These are phyloP conservation scores for Taenaris catops DNA, from an alignment of 2,888 invertebrate species.

Conservation along the genomic window DNA sequence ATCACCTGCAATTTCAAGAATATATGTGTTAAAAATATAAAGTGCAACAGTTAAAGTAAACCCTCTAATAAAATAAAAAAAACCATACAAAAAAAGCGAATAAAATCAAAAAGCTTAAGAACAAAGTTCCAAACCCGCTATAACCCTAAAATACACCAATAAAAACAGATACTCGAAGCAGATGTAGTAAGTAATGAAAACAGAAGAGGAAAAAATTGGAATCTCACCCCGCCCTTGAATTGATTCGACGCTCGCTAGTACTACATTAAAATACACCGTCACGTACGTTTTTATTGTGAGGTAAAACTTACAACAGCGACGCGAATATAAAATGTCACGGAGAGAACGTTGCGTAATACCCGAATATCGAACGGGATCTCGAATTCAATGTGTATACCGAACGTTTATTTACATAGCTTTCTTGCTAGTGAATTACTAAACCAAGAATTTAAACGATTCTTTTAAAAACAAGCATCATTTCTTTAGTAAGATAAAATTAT, in stretches of 20 bases:
- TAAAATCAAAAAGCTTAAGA: not conserved
- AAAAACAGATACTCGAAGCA: conserved; percentile 17
- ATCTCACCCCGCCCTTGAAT: conserved; percentile 54
- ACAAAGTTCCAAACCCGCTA: not conserved
- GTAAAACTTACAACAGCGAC: conserved; percentile 56
- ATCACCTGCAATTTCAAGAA: too few species aligned
- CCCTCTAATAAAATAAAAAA: not conserved
- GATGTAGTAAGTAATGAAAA: conserved; percentile 21
- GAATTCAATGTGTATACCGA: conserved; percentile 4
- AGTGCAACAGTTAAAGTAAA: not conserved
- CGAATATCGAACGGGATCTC: conserved; percentile 25
- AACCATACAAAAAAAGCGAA: not conserved
- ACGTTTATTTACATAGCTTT: too few species aligned
- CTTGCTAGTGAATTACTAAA: too few species aligned
- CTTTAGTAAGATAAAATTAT: too few species aligned
- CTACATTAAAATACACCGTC: conserved; percentile 59
- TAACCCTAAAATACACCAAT: conserved; percentile 14
- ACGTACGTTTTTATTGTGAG: conserved; percentile 60
- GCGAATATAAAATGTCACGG: conserved; percentile 40
- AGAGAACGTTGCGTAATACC: conserved; percentile 52
- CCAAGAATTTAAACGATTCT: too few species aligned
- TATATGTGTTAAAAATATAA: too few species aligned
- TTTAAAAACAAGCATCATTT: too few species aligned
- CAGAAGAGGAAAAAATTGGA: conserved; percentile 45
- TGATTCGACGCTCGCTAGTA: conserved; percentile 37